Evolutionary conservation across 2,113 vertebrate species (phyloP), one percentile per base, ranked within the genome.

Genomic region (Nansenia antarctica): DNA sequence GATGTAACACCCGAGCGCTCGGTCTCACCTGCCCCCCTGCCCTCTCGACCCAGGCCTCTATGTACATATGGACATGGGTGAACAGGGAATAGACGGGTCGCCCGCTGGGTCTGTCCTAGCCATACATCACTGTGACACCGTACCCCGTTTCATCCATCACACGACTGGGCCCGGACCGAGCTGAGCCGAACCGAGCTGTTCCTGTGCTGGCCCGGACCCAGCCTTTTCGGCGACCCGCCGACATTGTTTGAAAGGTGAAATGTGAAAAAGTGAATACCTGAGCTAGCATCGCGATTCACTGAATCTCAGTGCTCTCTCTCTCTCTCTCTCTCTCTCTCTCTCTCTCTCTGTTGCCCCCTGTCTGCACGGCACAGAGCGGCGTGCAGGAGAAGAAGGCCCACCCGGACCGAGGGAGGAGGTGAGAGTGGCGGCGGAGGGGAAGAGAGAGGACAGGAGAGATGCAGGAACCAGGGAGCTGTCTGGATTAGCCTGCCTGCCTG

Each of bases 1-100:
- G 83, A 85, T 77, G 83, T 83, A 85, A 88, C 74, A 70, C 69
- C n/a, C n/a, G n/a, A 76, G 81, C 77, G 70, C 69, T 71, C 76
- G 75, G 73, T 74, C 82, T 86, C 77, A 79, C 85, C 80, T 82
- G 79, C 64, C 70, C 67, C 64, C 70, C 67, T 29, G 55, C 30
- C 30, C 31, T 26, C 31, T 26, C 15, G 30, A n/a, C 58, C 29
- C 58, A 67, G 59, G 61, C 34, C 24, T 9, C 34, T 62, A 22
- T 12, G 4, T 39, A 26, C 37, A 42, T 15, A 27, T 18, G n/a
- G 61, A 14, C 22, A 62, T 26, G 77, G 80, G 76, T 57, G 73
- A 62, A 77, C 30, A 8, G 84, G 76, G 83, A 83, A 82, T 77
- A 67, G 66, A n/a, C n/a, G n/a, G n/a, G n/a, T n/a, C n/a, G 9